Evolutionary conservation across 2,113 vertebrate genomes (phyloP), one percentile per base, ranked within the genome.

Genomic region (Neofelis nebulosa): DNA sequence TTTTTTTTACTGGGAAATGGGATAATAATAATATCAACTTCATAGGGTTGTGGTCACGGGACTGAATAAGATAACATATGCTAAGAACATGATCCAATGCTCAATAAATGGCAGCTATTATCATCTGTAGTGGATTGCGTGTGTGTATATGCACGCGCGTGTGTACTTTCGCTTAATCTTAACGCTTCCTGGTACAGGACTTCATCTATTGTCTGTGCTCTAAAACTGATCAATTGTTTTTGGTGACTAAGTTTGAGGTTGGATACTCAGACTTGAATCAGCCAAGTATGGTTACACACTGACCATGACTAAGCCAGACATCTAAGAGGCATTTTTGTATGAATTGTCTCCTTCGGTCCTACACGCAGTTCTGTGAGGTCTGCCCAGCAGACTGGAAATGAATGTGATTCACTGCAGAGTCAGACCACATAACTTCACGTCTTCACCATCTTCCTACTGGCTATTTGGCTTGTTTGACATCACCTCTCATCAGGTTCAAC

Each of bases 321-420:
- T 81, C 83, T 31, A 13, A 11, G 10, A 15, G 21, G 13, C 15
- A 29, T 74, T 63, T 89, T 76, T 27, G 21, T 19, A 23, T 27
- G 21, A 82, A 61, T n/a, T 2, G 13, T 50, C 68, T 55, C 21
- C 33, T 91, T 79, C 82, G 68, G 31, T 74, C 31, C 3, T 71
- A 29, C 45, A 16, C 1, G 4, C 19, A 14, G 31, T 11, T 1
- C 33, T 52, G 1, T 55, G 68, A 61, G 27, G 27, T 29, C 33
- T 8, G 0, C 13, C 7, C 4, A 11, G 8, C 18, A 66, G n/a
- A 6, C 0, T 10, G 31, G 15, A 1, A 38, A 14, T 4, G 45
- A 31, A 48, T 21, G 13, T 41, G 23, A 71, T 61, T 29, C 55
- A 87, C 10, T 13, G 14, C 23, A 7, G 55, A 41, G 19, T 65